Base-by-base conservation (phyloP, 1,140 invertebrate genomes). In the Drosophila grimshawi region DNA sequence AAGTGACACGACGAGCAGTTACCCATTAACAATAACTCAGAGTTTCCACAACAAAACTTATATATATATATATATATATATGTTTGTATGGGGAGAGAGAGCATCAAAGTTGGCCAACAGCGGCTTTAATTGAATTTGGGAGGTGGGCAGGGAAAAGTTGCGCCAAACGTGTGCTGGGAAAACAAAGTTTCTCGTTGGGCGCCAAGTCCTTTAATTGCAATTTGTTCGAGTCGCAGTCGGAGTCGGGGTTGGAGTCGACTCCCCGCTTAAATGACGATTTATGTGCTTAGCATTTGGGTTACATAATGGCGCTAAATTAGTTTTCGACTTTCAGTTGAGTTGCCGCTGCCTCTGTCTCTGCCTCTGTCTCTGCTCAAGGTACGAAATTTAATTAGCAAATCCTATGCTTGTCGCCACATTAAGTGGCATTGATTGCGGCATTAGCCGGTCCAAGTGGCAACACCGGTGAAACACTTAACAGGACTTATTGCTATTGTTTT, bases 381-480 rank as follows among this genome's bases (percentile, higher is more conserved):
- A 52, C 33, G 33, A 55, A 57, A 74, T 74, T 74, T 46, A 74
- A 69, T 74, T 74, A 62, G 71, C 57, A 45, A 57, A 61, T 62
- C 57, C 61, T 55, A 62, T 27, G 65, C 39, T 62, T 62, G 65
- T 74, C 66, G 57, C 39, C 65, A 49, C 65, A 74, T 69, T 69
- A 74, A 53, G 29, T 61, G 65, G 29, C 56, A 55, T 53, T 57
- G 55, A 72, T 60, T 72, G 48, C 29, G 27, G 27, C 49, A 29
- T 35, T 65, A 35, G 37, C 6, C 10, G 57, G 2, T 27, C 10
- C 10, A 32, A n/a, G n/a, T 8, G 11, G 35, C 35, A 19, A 2
- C n/a, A 3, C 27, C 3, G 2, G n/a, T n/a, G 10, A n/a, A 57
- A 43, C n/a, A 57, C 19, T 37, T 43, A 8, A 43, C 8, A 10